Conservation (phyloP, 2,797 vertebrate genomes). For the Premnoplex brunnescens region DNA sequence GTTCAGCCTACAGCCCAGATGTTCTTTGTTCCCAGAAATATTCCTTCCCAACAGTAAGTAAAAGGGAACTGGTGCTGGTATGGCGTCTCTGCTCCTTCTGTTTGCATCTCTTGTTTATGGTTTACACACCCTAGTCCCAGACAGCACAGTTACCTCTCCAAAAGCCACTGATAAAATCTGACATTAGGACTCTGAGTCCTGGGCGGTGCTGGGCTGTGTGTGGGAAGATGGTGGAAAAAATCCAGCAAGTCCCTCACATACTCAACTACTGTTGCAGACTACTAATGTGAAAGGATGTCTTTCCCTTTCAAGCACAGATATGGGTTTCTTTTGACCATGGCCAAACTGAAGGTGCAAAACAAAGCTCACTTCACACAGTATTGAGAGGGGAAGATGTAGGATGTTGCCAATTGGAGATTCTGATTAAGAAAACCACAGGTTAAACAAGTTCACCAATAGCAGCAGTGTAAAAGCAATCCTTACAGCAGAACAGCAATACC, state of each 20-base stretch:
- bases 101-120: neutral
- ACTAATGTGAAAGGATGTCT: fast-evolving
- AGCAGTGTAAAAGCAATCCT: neutral
- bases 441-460: neutral
- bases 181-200: neutral
- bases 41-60: constrained; percentile 44
- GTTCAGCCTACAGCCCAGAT: constrained; percentile 61
- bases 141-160: neutral
- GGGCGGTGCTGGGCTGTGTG: neutral
- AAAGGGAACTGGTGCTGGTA: constrained; percentile 6
- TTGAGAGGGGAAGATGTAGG: neutral
- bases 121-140: neutral
- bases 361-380: neutral
- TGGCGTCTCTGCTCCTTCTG: neutral
- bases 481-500: neutral
- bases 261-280: neutral
- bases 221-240: neutral
- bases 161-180: neutral
- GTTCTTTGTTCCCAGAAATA: constrained; percentile 71
- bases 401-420: neutral
- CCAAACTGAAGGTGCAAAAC: neutral
- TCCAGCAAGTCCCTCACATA: fast-evolving
- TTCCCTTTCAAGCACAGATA: neutral
- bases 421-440: neutral
- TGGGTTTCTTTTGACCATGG: neutral